These are phyloP conservation scores for Eudasyphora cyanicolor DNA, from an alignment of 2,888 invertebrate species.

Conservation along the genomic window DNA sequence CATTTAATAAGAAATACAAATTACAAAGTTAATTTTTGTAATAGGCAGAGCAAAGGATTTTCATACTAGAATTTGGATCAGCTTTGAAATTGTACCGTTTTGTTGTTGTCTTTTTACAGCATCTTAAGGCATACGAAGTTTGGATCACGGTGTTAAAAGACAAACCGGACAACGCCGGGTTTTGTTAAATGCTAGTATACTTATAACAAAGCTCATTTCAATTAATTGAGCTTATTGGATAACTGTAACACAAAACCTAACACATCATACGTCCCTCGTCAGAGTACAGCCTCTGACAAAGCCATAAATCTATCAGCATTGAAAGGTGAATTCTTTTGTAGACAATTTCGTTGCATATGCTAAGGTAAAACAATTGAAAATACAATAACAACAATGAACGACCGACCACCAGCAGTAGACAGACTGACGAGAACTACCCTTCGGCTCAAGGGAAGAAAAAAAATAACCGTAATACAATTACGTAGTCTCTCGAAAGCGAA, in stretches of 20 bases:
- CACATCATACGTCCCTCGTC: neutral
- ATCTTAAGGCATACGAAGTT: too few species aligned
- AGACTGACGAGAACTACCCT: conserved; percentile 43
- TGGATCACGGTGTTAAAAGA: too few species aligned
- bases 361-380: conserved; percentile 39
- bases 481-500: neutral
- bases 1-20: too few species aligned
- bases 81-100: too few species aligned
- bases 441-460: neutral
- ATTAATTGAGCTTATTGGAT: neutral
- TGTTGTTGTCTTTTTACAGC: too few species aligned
- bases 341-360: conserved; percentile 54
- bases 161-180: too few species aligned
- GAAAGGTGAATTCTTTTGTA: conserved; percentile 50
- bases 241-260: neutral
- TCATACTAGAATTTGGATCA: too few species aligned
- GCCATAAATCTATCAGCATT: conserved; percentile 23
- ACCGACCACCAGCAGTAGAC: neutral
- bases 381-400: neutral
- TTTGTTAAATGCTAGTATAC: too few species aligned
- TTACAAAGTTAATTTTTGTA: too few species aligned
- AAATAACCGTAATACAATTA: conserved; percentile 9
- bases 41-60: too few species aligned
- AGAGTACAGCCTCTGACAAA: conserved; percentile 3
- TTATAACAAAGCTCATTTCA: too few species aligned